Conservation (phyloP, 2,113 vertebrate genomes). For the Oryzias woworae region DNA sequence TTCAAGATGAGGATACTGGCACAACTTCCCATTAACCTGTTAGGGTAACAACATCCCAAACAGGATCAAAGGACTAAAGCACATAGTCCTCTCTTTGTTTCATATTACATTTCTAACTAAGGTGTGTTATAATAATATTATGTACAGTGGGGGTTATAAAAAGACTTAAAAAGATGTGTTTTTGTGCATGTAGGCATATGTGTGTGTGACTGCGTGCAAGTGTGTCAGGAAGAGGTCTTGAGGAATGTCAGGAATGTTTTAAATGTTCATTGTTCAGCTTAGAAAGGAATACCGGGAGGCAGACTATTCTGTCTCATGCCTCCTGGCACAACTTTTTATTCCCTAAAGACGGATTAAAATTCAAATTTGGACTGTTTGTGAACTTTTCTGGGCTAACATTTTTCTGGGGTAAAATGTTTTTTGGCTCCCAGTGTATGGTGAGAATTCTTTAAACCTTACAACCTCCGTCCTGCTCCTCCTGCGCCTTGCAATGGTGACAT, state of each 20-base stretch:
- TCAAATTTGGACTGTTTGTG: slow-evolving; percentile 40
- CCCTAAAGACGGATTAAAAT: slow-evolving; percentile 50
- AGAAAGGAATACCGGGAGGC: slow-evolving; percentile 51
- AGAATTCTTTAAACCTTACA: too few relatives aligned
- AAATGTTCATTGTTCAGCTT: slow-evolving; percentile 71
- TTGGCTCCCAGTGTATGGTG: too few relatives aligned
- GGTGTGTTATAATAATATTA: slow-evolving; percentile 10
- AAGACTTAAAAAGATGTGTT: slow-evolving; percentile 30
- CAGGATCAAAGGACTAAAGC: slow-evolving; percentile 8
- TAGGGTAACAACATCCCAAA: background rate
- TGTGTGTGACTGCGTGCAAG: slow-evolving; percentile 23
- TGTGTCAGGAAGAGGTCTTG: slow-evolving; percentile 56
- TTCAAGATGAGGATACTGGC: too few relatives aligned
- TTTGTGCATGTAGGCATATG: background rate
- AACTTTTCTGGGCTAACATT: slow-evolving; percentile 16
- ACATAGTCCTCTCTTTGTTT: slow-evolving; percentile 2
- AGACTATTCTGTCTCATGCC: slow-evolving; percentile 65
- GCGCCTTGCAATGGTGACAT: too few relatives aligned
- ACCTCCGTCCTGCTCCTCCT: too few relatives aligned
- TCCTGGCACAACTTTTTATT: slow-evolving; percentile 63
- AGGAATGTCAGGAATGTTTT: slow-evolving; percentile 67
- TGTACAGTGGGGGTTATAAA: slow-evolving; percentile 41
- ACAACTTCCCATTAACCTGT: too few relatives aligned
- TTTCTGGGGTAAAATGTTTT: slow-evolving; percentile 30
- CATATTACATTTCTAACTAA: slow-evolving; percentile 1